These are phyloP conservation scores for Lycodopsis pacificus DNA, from an alignment of 2,797 vertebrate species.

Conservation along the genomic window DNA sequence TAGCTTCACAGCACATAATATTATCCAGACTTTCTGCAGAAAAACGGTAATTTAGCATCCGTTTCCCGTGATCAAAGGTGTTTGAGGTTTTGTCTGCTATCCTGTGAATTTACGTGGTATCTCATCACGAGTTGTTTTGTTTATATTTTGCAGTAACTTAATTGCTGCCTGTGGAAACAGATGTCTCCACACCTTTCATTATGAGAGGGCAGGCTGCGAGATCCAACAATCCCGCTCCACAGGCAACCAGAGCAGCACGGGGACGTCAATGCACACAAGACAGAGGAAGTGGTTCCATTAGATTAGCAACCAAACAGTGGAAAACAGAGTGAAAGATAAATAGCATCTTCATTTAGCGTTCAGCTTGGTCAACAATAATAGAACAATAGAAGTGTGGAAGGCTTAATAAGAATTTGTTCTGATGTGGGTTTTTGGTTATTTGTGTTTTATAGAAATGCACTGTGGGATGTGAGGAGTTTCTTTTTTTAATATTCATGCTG, in stretches of 20 bases:
- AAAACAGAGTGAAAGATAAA: slow-evolving; percentile 57
- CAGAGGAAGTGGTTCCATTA: slow-evolving; percentile 40
- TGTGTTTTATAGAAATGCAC: slow-evolving; percentile 14
- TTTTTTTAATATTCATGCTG: slow-evolving; percentile 43
- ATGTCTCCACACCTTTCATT: slow-evolving; percentile 79
- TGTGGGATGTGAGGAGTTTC: slow-evolving; percentile 27
- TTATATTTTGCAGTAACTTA: slow-evolving; percentile 78
- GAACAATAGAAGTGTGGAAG: slow-evolving; percentile 13
- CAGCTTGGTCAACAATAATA: slow-evolving; percentile 57
- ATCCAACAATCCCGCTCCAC: slow-evolving; percentile 69
- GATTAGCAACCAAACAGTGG: slow-evolving; percentile 49
- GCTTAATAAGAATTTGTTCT: slow-evolving; percentile 30
- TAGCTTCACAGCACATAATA: slow-evolving; percentile 43
- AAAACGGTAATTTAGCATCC: slow-evolving; percentile 59
- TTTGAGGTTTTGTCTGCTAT: slow-evolving; percentile 45
- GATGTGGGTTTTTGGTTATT: too few species aligned
- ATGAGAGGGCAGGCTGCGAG: slow-evolving; percentile 57
- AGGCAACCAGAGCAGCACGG: slow-evolving; percentile 52
- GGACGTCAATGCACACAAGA: slow-evolving; percentile 50
- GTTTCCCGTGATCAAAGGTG: slow-evolving; percentile 72
- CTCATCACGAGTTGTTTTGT: slow-evolving; percentile 78
- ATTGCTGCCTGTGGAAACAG: slow-evolving; percentile 81
- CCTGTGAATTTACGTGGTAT: slow-evolving; percentile 53
- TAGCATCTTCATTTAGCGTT: slow-evolving; percentile 51
- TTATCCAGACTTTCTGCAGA: slow-evolving; percentile 37